Base-by-base conservation (phyloP, 2,113 vertebrate genomes). In the Lepus americanus region DNA sequence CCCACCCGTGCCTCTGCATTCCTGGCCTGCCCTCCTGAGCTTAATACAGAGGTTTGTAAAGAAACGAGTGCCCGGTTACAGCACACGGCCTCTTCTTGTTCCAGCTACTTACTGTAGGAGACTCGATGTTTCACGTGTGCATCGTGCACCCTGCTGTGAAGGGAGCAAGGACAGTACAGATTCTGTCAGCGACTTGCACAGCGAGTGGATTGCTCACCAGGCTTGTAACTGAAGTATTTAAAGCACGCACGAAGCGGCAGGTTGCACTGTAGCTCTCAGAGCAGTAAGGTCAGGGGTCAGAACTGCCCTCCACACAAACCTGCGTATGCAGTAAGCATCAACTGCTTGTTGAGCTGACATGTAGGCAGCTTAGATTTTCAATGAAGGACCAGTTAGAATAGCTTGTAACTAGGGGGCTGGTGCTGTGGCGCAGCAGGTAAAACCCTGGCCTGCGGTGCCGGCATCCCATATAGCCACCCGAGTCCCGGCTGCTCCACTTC, bases 261-360 rank as follows among this genome's bases (percentile, higher is more conserved):
- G 17, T 12, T 9, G n/a, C 25, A 6, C 33, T 22, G 25, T 13
- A 31, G 17, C 72, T 33, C 83, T 55, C 4, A 1, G 31, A 73
- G 36, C 87, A 64, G 2, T 3, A 10, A 39, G 44, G 23, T 55
- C 66, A 17, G 27, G 39, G 14, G 14, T 19, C 25, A 13, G 36
- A 7, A 0, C 3, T 1, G 33, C 4, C 2, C 73, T 82, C 16
- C 7, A 55, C 72, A 44, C n/a, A 31, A 61, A 49, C 3, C 16
- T 1, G 7, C 10, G 19, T 4, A 0, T 0, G 5, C 19, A 12
- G 3, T 1, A 6, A 17, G 59, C 23, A 36, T 0, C 31, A 2
- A 1, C 36, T 23, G 17, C n/a, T 33, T 79, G n/a, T 3, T 16
- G 23, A 86, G 4, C 55, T 9, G 27, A 89, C 16, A 9, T 0